These are phyloP conservation scores for Isurus oxyrinchus DNA, from an alignment of 2,113 vertebrate species.

Conservation along the genomic window DNA sequence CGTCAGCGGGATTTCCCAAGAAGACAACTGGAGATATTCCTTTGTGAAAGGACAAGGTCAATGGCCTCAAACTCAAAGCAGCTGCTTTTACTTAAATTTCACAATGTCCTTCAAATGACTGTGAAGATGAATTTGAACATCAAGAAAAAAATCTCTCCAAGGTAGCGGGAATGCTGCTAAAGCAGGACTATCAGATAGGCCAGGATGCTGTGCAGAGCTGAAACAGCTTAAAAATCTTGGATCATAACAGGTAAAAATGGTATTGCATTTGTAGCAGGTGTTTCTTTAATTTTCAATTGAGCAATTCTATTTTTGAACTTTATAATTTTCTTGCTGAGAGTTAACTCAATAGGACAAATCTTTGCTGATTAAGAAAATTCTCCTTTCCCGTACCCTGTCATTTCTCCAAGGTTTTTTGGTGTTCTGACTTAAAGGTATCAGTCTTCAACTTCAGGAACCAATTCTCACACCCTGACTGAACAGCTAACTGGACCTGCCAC, in stretches of 20 bases:
- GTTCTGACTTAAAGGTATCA: background rate
- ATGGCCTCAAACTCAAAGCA: background rate
- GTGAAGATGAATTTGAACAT: background rate
- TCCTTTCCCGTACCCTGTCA: background rate
- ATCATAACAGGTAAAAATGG: background rate
- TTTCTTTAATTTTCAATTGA: background rate
- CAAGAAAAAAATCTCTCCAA: background rate
- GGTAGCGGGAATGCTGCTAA: background rate
- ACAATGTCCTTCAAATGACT: background rate
- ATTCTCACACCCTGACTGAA: background rate
- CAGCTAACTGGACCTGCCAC: background rate
- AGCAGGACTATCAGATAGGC: background rate
- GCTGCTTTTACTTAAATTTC: background rate
- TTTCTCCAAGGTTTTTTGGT: background rate
- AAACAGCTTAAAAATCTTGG: background rate
- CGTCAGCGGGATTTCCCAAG: background rate
- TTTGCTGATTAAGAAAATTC: background rate
- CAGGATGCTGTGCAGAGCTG: background rate
- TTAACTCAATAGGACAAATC: background rate
- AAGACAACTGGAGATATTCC: background rate
- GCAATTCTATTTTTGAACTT: background rate
- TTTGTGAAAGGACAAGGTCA: background rate
- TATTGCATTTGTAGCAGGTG: background rate
- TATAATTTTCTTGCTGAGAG: background rate
- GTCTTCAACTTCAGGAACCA: background rate